Conservation (phyloP, 2,113 vertebrate species). For the Microtus pennsylvanicus region DNA sequence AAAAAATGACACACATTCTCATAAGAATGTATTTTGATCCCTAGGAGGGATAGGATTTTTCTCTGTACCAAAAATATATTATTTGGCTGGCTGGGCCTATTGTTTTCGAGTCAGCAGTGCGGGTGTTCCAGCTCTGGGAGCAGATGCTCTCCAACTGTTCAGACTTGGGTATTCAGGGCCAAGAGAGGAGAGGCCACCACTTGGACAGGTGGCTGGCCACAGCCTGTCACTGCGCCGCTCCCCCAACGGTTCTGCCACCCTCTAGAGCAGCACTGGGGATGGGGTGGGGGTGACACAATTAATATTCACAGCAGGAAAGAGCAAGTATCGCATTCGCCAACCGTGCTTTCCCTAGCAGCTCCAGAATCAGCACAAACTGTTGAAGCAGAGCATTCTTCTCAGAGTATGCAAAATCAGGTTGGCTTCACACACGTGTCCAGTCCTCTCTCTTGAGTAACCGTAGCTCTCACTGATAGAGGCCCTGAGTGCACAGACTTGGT, state of each 20-base stretch:
- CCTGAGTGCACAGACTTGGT: background rate
- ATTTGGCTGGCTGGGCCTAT: slow-evolving; percentile 24
- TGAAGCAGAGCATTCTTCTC: background rate
- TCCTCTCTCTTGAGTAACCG: background rate
- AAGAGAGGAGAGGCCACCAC: background rate
- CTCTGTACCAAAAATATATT: slow-evolving; percentile 67
- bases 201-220: slow-evolving; percentile 61
- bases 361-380: background rate
- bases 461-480: background rate
- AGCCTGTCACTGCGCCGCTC: background rate
- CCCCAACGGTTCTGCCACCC: background rate
- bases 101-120: background rate
- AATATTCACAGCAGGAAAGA: slow-evolving; percentile 41
- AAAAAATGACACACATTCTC: slow-evolving; percentile 40
- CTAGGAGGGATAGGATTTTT: slow-evolving; percentile 51
- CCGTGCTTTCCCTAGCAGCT: background rate
- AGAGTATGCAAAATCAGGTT: background rate
- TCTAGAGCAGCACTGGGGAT: background rate
- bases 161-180: background rate
- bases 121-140: slow-evolving; percentile 19
- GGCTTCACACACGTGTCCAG: background rate
- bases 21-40: slow-evolving; percentile 20
- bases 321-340: no score
- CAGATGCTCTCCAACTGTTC: slow-evolving; percentile 67
- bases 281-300: background rate